phyloP scores from a whole-genome alignment of 1,140 invertebrate genomes.

The Glomeris maerens region DNA sequence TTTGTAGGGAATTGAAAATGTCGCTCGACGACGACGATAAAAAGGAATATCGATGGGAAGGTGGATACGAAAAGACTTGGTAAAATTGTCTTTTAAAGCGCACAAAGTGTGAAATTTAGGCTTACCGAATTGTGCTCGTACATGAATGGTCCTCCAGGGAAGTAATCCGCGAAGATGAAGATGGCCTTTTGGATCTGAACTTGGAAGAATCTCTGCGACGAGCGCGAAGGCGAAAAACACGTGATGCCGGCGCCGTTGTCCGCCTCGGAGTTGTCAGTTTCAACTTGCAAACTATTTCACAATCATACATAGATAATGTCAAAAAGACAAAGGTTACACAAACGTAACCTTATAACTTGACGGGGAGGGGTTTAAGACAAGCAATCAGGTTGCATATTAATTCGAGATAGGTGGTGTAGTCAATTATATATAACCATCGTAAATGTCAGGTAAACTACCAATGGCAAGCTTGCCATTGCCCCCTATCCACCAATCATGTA shows the following conservation, averaged over 20 bases:
- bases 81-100: constrained; percentile 30
- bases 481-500: too few relatives aligned
- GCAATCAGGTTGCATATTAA: too few relatives aligned
- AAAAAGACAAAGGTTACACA: too few relatives aligned
- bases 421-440: too few relatives aligned
- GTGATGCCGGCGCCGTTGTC: constrained; percentile 53
- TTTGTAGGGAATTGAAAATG: too few relatives aligned
- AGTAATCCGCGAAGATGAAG: constrained; percentile 88
- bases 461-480: too few relatives aligned
- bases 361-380: too few relatives aligned
- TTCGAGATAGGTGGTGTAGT: too few relatives aligned
- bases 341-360: too few relatives aligned
- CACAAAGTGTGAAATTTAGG: constrained; percentile 9
- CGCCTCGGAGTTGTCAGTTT: constrained; percentile 76
- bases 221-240: constrained; percentile 60
- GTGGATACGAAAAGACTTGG: constrained; percentile 94
- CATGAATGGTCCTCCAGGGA: constrained; percentile 53
- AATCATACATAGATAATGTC: too few relatives aligned
- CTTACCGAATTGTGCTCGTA: constrained; percentile 7
- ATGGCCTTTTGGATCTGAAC: constrained; percentile 72
- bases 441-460: too few relatives aligned
- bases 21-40: constrained; percentile 64
- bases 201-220: constrained; percentile 81
- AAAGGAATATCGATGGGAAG: constrained; percentile 92
- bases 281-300: too few relatives aligned